Percentiles rank a stretch among this genome's conserved stretches.
phyloP scores from a whole-genome alignment of 2,888 invertebrate species.

The Alviniconcha strummeri region DNA sequence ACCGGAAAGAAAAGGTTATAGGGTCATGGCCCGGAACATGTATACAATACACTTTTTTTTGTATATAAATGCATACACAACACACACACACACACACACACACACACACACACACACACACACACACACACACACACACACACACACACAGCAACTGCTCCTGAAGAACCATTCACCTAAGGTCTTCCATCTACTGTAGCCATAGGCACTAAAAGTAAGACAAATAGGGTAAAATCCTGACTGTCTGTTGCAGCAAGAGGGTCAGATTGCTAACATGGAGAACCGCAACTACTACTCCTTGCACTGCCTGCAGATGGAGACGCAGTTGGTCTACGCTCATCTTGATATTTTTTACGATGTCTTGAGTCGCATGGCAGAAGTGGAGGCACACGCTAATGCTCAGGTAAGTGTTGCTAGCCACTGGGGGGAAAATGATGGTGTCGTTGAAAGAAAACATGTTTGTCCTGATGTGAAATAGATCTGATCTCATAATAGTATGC shows the following conservation, averaged over 20 bases:
- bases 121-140: neutral
- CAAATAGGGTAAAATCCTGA: too few relatives aligned
- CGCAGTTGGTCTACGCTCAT: slow-evolving; percentile 73
- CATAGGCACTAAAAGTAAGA: too few relatives aligned
- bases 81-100: neutral
- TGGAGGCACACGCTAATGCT: slow-evolving; percentile 58
- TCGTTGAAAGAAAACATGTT: too few relatives aligned
- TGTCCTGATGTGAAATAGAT: too few relatives aligned
- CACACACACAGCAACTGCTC: neutral
- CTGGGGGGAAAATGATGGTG: too few relatives aligned
- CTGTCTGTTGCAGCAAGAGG: slow-evolving; percentile 69
- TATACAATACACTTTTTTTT: neutral
- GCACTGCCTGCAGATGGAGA: slow-evolving; percentile 74
- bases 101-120: neutral
- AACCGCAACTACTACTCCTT: slow-evolving; percentile 73
- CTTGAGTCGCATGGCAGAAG: slow-evolving; percentile 60
- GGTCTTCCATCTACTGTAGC: too few relatives aligned
- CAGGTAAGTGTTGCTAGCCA: slow-evolving; percentile 47
- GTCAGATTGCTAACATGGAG: slow-evolving; percentile 73
- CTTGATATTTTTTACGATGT: slow-evolving; percentile 68
- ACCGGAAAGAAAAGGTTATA: too few relatives aligned
- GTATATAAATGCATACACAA: neutral
- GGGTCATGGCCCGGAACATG: too few relatives aligned
- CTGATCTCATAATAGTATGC: too few relatives aligned
- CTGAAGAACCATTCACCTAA: too few relatives aligned